Evolutionary conservation across 1,140 invertebrate species (phyloP), one percentile per base, ranked within the genome.

Genomic region (Nylanderia fulva): DNA sequence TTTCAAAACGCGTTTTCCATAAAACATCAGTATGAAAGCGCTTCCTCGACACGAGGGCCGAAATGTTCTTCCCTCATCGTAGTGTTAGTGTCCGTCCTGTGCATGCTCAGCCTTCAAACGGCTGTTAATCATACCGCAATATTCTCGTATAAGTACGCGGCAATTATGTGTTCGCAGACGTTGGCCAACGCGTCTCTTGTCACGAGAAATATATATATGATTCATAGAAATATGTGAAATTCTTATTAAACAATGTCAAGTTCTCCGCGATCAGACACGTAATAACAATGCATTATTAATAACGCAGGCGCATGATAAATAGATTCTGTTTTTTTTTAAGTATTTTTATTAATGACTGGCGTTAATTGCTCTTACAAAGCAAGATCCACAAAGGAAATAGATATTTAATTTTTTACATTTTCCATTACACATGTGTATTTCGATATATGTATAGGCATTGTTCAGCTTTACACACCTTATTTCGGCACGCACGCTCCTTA

Each of bases 1-100:
- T n/a, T 27, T 89, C 64, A 60, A 52, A 18, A 90, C 85, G 77
- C 58, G 90, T 84, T 91, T 91, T 91, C 90, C 86, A 91, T 91
- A 91, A 91, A 91, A 91, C 86, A 91, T 91, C 88, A 89, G 88
- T 39, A 91, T 66, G 88, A 91, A 91, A 91, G 88, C 48, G 71
- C 80, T 91, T 91, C 88, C 88, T 88, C 66, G 64, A 84, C 83
- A 48, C 75, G 36, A 75, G 56, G 48, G 39, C 6, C 60, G 61
- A 82, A 45, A 33, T 36, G 39, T 36, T n/a, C n/a, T 7, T 61
- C 56, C 58, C 72, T 42, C 64, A 84, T 88, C 54, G 71, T 54
- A 52, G 85, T 45, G 39, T 69, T 68, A 58, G 56, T 21, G 88
- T 39, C 61, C 18, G 85, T 58, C 69, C 64, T 24, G 89, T 60